phyloP scores from a whole-genome alignment of 1,140 invertebrate genomes.

The Drosophila setifemur region DNA sequence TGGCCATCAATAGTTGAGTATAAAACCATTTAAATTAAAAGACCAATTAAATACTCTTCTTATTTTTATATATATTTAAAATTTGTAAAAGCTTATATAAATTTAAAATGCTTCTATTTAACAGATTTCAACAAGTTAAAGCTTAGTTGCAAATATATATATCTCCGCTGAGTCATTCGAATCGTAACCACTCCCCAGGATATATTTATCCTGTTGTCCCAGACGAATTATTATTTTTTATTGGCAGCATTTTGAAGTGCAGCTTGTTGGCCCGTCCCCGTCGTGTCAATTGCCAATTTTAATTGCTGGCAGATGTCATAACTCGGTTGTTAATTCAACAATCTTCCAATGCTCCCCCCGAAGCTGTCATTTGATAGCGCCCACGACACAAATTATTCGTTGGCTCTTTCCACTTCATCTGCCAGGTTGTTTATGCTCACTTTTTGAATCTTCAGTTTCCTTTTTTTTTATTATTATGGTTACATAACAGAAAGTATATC shows the following conservation, averaged over 20 bases:
- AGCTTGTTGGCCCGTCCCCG: constrained; percentile 9
- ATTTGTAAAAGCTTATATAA: too few species aligned
- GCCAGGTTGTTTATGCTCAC: background rate
- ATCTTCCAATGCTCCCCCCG: constrained; percentile 19
- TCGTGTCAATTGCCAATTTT: constrained; percentile 73
- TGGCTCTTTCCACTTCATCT: background rate
- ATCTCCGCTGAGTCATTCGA: background rate
- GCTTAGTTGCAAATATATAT: background rate
- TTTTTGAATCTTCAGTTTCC: background rate
- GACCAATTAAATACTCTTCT: too few species aligned
- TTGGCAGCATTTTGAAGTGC: constrained; percentile 18
- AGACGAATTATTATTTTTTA: constrained; percentile 36
- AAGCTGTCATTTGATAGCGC: constrained; percentile 51
- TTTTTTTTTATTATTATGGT: constrained; percentile 44
- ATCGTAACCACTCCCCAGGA: constrained; percentile 18
- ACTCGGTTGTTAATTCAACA: constrained; percentile 61
- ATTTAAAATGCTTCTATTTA: too few species aligned
- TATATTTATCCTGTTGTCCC: background rate
- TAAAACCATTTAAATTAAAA: too few species aligned
- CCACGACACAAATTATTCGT: constrained; percentile 48
- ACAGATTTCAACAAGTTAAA: too few species aligned
- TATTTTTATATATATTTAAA: too few species aligned
- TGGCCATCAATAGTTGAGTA: too few species aligned
- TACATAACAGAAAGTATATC: constrained; percentile 34
- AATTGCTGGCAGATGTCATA: constrained; percentile 75